Percentiles rank a stretch among this genome's conserved stretches.
Conservation (phyloP, 2,797 vertebrate genomes). For the Serranus cabrilla region DNA sequence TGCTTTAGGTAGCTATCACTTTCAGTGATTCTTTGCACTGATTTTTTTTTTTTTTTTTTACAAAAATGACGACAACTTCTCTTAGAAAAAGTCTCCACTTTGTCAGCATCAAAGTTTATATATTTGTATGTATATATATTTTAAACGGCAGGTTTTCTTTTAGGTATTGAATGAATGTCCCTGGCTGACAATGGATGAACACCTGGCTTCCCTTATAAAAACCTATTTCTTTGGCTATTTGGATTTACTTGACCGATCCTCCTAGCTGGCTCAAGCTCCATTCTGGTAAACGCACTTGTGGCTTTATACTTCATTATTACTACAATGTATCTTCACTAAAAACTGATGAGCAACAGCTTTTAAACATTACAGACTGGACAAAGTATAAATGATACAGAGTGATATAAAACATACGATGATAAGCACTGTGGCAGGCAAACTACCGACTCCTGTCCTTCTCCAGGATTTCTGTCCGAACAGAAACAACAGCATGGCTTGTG, state of each 20-base stretch:
- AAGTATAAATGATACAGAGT: constrained; percentile 31
- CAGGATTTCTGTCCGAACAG: constrained; percentile 19
- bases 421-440: constrained; percentile 56
- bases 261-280: constrained; percentile 41
- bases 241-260: constrained; percentile 26
- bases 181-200: background rate
- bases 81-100: constrained; percentile 23
- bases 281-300: constrained; percentile 62
- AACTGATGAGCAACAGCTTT: constrained; percentile 51
- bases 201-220: constrained; percentile 62
- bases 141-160: constrained; percentile 1
- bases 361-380: constrained; percentile 36
- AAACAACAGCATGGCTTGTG: constrained; percentile 28
- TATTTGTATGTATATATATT: background rate
- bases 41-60: no score
- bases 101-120: constrained; percentile 6
- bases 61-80: constrained; percentile 1
- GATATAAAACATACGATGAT: constrained; percentile 38
- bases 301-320: constrained; percentile 78
- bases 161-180: background rate
- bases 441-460: constrained; percentile 13
- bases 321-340: constrained; percentile 51
- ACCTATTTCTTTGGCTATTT: constrained; percentile 68
- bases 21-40: constrained; percentile 21
- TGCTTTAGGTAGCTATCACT: constrained; percentile 12